Percentiles rank a stretch among this genome's conserved stretches.
Evolutionary conservation across 1,140 invertebrate species (phyloP).

Genomic region (Drosophila rufa): DNA sequence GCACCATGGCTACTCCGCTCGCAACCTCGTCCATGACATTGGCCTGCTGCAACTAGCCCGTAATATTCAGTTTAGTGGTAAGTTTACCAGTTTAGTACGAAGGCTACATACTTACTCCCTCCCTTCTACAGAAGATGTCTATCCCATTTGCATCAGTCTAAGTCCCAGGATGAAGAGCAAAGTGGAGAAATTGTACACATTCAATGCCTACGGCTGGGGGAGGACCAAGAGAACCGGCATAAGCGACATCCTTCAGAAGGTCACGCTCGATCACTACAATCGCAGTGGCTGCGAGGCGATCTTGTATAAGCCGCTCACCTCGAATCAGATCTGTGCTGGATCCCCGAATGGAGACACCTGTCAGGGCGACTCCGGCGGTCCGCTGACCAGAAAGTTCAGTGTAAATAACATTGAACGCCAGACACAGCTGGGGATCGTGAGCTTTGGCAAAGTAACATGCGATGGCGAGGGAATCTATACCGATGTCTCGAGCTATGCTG

Average conservation of each 20-base stretch:
- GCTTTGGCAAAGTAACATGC: neutral
- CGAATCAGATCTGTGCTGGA: constrained; percentile 13
- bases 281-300: rapidly evolving
- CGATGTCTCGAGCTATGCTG: constrained; percentile 3
- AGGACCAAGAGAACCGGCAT: rapidly evolving
- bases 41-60: constrained; percentile 1
- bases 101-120: neutral
- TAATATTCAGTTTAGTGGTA: neutral
- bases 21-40: neutral
- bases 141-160: constrained; percentile 7
- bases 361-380: constrained; percentile 14
- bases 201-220: constrained; percentile 15
- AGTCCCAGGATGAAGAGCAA: rapidly evolving
- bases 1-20: rapidly evolving
- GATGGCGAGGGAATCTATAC: constrained; percentile 1
- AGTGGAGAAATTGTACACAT: rapidly evolving
- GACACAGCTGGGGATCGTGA: constrained; percentile 8
- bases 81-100: neutral
- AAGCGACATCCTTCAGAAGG: neutral
- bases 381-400: neutral
- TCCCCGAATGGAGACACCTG: neutral
- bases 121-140: neutral
- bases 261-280: neutral
- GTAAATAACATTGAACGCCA: rapidly evolving
- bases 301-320: rapidly evolving